These are phyloP conservation scores for Arge pagana DNA, from an alignment of 2,888 invertebrate species.

Conservation along the genomic window DNA sequence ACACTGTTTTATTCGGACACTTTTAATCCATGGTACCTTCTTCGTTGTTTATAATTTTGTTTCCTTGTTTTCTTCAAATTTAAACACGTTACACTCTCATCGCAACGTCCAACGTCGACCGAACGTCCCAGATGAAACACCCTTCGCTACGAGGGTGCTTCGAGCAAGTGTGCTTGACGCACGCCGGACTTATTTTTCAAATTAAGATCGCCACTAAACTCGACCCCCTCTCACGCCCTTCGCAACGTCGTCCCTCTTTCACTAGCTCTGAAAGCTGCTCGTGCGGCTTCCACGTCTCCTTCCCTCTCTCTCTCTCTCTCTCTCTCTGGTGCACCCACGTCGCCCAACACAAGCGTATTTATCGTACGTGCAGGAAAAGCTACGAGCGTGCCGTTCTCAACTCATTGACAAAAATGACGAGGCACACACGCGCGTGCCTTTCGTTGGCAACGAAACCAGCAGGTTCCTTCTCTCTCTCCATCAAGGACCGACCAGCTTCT, in stretches of 20 bases:
- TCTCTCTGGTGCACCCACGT: too few relatives aligned
- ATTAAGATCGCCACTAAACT: slow-evolving; percentile 47
- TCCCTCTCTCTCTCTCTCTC: slow-evolving; percentile 25
- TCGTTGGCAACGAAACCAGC: slow-evolving; percentile 26
- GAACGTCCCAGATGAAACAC: slow-evolving; percentile 32
- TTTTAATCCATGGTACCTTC: too few relatives aligned
- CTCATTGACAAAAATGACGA: slow-evolving; percentile 17
- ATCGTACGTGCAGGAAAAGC: too few relatives aligned
- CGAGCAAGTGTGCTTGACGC: slow-evolving; percentile 55
- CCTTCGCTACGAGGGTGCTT: slow-evolving; percentile 54
- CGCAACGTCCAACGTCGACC: too few relatives aligned
- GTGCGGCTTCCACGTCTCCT: slow-evolving; percentile 13
- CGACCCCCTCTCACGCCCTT: slow-evolving; percentile 24
- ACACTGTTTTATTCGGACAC: too few relatives aligned
- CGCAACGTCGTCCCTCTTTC: slow-evolving; percentile 26
- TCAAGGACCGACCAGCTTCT: not conserved
- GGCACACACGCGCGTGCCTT: slow-evolving; percentile 15
- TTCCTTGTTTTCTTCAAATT: too few relatives aligned
- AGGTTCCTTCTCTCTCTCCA: slow-evolving; percentile 14
- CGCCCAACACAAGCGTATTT: too few relatives aligned
- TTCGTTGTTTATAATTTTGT: too few relatives aligned
- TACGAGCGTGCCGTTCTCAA: too few relatives aligned
- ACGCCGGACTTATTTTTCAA: slow-evolving; percentile 50
- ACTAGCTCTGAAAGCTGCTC: slow-evolving; percentile 18
- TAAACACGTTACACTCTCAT: too few relatives aligned